Evolutionary conservation across 1,140 invertebrate species (phyloP).

Genomic region (Brachionus calyciflorus): DNA sequence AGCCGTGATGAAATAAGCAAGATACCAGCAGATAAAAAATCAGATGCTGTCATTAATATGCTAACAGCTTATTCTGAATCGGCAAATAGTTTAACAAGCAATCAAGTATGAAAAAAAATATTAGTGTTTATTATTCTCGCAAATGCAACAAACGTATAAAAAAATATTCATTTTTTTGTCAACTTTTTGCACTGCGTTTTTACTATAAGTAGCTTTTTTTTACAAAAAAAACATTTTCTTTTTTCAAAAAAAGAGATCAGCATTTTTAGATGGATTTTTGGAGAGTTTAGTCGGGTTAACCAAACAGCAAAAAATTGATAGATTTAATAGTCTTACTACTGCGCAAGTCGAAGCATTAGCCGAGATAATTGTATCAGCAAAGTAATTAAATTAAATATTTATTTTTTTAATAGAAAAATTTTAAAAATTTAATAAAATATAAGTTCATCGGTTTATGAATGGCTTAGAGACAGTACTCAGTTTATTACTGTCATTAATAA

Average conservation of each 20-base stretch:
- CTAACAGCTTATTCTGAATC: not conserved
- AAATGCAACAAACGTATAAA: not conserved
- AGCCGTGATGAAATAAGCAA: not conserved
- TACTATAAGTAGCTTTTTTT: too few relatives aligned
- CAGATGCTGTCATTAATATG: not conserved
- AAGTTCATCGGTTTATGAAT: not conserved
- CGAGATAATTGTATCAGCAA: not conserved
- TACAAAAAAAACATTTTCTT: too few relatives aligned
- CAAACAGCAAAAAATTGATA: not conserved
- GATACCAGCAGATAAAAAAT: not conserved
- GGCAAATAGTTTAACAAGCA: not conserved
- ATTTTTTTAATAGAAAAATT: too few relatives aligned
- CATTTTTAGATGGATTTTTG: not conserved
- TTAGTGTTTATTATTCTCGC: too few relatives aligned
- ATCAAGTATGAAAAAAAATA: constrained; percentile 21
- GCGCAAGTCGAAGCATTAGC: not conserved
- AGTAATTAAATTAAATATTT: too few relatives aligned
- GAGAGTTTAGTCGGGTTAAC: not conserved
- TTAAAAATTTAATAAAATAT: too few relatives aligned
- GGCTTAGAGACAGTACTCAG: not conserved
- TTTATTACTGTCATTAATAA: not conserved
- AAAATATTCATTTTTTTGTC: not conserved
- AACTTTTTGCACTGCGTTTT: too few relatives aligned
- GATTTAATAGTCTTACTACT: not conserved
- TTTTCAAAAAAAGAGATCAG: too few relatives aligned